Evolutionary conservation across 2,113 vertebrate genomes (phyloP), one percentile per base, ranked within the genome.

Genomic region (Percina caprodes): DNA sequence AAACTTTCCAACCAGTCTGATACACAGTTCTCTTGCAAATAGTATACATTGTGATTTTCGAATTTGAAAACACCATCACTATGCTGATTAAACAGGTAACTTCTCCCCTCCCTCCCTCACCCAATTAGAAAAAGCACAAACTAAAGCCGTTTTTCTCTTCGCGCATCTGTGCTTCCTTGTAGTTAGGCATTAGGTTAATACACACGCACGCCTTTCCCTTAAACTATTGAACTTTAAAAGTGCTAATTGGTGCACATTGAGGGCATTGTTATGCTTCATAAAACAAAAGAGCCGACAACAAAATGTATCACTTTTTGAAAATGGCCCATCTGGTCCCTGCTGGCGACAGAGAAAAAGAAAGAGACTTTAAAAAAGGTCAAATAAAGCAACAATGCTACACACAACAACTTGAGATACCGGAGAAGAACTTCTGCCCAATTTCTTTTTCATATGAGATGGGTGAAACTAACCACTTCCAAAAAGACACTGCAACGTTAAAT

Each of bases 251-350:
- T 87, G 69, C 75, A 88, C 67, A 80, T 68, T 15, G n/a, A 71
- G 23, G 70, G 76, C 51, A 63, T 77, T 85, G 71, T 80, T 61
- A 55, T 39, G 69, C 80, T 70, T 85, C 80, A 74, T 71, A 77
- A 90, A 83, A 81, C 67, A 74, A 80, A 81, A 72, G 51, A 77
- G 62, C 46, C 5, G 3, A 79, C 55, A 84, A 85, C 45, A 69
- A 61, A 42, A 82, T 83, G 1, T 73, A 83, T 88, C 67, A 79
- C 82, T 60, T 78, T 79, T 54, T 79, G 63, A 79, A 77, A 88
- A 74, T 6, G 3, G 71, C 61, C 81, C 84, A 90, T 90, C 82
- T 90, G 83, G 73, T 84, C 66, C 74, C 52, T 35, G 48, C 55
- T 54, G 21, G 62, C 79, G 77, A 90, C 69, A 79, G 82, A 85